Evolutionary conservation across 2,113 vertebrate genomes (phyloP), one percentile per base, ranked within the genome.

Genomic region (Ellobius talpinus): DNA sequence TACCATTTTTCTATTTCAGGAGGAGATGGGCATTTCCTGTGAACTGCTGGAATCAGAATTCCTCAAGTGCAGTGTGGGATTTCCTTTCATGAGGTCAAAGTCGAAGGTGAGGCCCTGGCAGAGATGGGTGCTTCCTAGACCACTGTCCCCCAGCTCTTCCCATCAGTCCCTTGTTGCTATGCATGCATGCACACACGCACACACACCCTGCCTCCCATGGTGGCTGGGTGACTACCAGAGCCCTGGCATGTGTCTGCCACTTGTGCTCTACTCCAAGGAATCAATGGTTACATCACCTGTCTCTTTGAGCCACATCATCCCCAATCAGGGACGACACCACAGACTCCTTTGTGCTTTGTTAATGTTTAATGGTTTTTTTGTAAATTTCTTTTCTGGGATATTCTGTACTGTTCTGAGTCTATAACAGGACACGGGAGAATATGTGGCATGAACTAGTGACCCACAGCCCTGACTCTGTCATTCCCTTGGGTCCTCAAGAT

Each of bases 31-130:
- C 93, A 99, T 99, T 98, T 99, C 99, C 98, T 99, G 99, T 98
- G 99, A 99, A 91, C 98, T 99, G 93, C 97, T 99, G 93, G 99
- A 99, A 94, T 98, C 99, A 85, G 99, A 99, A 98, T 99, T 99
- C 98, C 99, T 99, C 93, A 99, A 99, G 93, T 99, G 99, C 99
- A 99, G 99, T 6, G 99, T 99, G 98, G 99, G 99, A 98, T 99
- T 99, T 99, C 99, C 99, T 89, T 99, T 99, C 98, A 99, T 99
- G 99, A 99, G 99, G 98, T 99, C 99, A 0, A 99, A 99, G 97
- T 99, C 99, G 0, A 99, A 98, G 99, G 99, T 99, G 99, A 96
- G 19, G 85, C 61, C 61, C 39, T 42, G 91, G 58, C 87, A 93
- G 78, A 88, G 70, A 61, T 0, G 0, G 68, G 63, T 45, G 26